Percentiles rank a stretch among this genome's conserved stretches.
phyloP scores from a whole-genome alignment of 2,113 vertebrate species.

The Montifringilla adamsi region DNA sequence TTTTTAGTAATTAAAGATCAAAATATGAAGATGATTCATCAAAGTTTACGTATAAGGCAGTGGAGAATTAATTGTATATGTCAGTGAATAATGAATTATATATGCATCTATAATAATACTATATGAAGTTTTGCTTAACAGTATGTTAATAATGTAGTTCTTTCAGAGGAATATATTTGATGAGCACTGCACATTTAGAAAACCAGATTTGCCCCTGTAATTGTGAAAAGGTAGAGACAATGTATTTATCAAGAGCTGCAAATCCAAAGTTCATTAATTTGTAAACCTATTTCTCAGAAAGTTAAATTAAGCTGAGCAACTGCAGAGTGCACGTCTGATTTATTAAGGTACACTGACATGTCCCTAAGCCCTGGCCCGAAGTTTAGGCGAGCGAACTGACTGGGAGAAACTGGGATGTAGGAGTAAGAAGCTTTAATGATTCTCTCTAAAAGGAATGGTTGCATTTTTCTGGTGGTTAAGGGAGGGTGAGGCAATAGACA shows the following conservation, averaged over 20 bases:
- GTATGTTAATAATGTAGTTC: not conserved
- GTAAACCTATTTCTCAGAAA: not conserved
- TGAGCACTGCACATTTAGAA: not conserved
- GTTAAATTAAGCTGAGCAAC: not conserved
- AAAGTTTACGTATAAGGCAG: not conserved
- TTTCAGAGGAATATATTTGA: not conserved
- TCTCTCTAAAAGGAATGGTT: accelerated
- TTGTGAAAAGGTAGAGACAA: not conserved
- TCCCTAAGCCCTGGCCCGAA: not conserved
- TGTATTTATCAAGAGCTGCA: not conserved
- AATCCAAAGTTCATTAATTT: not conserved
- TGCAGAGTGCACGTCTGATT: not conserved
- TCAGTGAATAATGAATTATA: not conserved
- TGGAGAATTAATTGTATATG: not conserved
- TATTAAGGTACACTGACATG: not conserved
- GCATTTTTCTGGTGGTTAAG: not conserved
- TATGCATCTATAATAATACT: not conserved
- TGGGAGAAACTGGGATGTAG: not conserved
- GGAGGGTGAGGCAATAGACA: accelerated
- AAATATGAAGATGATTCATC: not conserved
- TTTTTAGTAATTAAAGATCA: not conserved
- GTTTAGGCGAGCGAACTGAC: not conserved
- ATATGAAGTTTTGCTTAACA: not conserved
- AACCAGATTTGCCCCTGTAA: not conserved
- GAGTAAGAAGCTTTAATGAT: not conserved